Base-by-base conservation (phyloP, 92 coral and sea anemone species). In the Virgularia gustaviana region DNA sequence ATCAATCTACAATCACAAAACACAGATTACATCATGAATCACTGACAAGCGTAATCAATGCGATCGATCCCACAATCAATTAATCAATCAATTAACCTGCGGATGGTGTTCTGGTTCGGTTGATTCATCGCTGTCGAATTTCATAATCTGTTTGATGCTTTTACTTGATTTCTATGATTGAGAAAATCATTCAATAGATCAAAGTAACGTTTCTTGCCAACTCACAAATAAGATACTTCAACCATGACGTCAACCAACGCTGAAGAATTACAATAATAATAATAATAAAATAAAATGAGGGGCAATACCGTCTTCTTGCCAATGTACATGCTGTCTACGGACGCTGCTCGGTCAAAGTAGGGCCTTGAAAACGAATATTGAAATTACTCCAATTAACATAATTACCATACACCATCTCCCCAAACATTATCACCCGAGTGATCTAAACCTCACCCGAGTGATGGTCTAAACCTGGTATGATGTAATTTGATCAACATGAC, bases 301-400 rank as follows among this genome's bases (percentile, higher is more conserved):
- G 20, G 6, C 15, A 59, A 18, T 43, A 68, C 75, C 60, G 18
- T 31, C 27, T 68, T 68, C 19, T 68, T 68, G 34, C 36, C 75
- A 9, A 68, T 49, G 61, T 47, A 68, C 75, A 68, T 49, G 61
- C 75, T 68, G 15, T 68, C 75, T 18, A 68, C 61, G 13, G 85
- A 61, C 51, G 79, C 37, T 42, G 82, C 60, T 82, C 87, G 81
- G 70, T 91, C 97, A 81, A 91, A 91, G 79, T 62, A 91, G 20
- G 97, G 97, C 55, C 96, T 91, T 56, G 18, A 83, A 79, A 55
- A 55, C 62, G n/a, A n/a, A n/a, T n/a, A n/a, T n/a, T n/a, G n/a
- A n/a, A n/a, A n/a, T n/a, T n/a, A n/a, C n/a, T n/a, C n/a, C n/a
- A n/a, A n/a, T n/a, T n/a, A n/a, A n/a, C n/a, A n/a, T n/a, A n/a